Evolutionary conservation across 2,888 invertebrate genomes (phyloP), one percentile per base, ranked within the genome.

Genomic region (Gnatocerus cornutus): DNA sequence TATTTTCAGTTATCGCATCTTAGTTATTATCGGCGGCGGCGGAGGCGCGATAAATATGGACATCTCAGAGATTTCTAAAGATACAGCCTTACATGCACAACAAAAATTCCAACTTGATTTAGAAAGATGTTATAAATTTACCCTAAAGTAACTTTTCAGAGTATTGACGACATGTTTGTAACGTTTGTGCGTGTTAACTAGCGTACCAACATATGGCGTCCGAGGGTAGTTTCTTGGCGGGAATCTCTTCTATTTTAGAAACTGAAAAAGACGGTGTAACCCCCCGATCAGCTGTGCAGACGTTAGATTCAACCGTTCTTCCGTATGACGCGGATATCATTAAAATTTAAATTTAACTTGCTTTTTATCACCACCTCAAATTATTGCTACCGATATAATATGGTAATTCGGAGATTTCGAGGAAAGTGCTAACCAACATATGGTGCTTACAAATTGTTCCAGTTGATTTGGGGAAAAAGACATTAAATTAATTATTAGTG

Each of bases 311-410:
- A 78, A 78, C 78, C 74, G 78, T 75, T 74, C 66, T 69, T 74
- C 78, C 77, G 74, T 73, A 74, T 78, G 78, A 66, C 76, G 74
- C 76, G 78, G 78, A 79, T 77, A 76, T 79, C 79, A 78, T 79
- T 80, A 80, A 75, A 76, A 80, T 77, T 79, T 73, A 76, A 78
- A 78, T 78, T 76, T 69, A 75, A 53, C 69, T 21, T 37, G 10
- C 37, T 58, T 69, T 69, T 69, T 64, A 52, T 64, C 41, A 65
- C 56, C 12, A 1, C 41, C 3, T n/a, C 21, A n/a, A 63, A 41
- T 53, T 63, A 43, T 50, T 52, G 30, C 50, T 10, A 37, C 30
- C 12, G 45, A 59, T 46, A 46, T 46, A 39, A 41, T 63, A 63
- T 63, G 63, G 52, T 43, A 63, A 63, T 63, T 39, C 43, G 37